Conservation (phyloP, 2,113 vertebrate genomes). For the Sceloporus undulatus region DNA sequence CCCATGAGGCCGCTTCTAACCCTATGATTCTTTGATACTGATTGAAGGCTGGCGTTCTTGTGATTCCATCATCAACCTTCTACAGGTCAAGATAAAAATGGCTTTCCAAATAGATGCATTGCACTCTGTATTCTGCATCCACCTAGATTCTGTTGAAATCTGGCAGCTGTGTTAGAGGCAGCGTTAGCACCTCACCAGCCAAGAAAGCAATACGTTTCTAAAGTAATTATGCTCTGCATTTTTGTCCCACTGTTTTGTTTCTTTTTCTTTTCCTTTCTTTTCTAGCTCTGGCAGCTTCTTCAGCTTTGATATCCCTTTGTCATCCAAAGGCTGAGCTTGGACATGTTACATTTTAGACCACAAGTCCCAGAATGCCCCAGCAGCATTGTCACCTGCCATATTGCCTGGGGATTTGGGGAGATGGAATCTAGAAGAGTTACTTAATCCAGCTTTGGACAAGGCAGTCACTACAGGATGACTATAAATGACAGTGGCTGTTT, state of each 20-base stretch:
- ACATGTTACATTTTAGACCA: no score
- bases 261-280: neutral
- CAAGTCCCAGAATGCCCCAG: no score
- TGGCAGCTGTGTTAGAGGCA: neutral
- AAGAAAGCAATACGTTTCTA: neutral
- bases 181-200: neutral
- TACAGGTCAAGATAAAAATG: neutral
- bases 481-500: neutral
- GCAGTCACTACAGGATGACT: neutral
- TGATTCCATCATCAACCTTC: no score
- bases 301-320: neutral
- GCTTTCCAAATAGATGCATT: neutral
- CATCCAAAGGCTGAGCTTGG: neutral
- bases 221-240: no score
- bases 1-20: no score
- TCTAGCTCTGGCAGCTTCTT: neutral
- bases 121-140: neutral
- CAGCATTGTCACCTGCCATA: no score
- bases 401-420: neutral
- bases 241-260: neutral
- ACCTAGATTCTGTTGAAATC: neutral
- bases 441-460: neutral
- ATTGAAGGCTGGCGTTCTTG: neutral
- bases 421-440: neutral
- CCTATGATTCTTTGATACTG: no score